Percentiles rank a stretch among this genome's conserved stretches.
These are phyloP conservation scores for Erebia palarica DNA, from an alignment of 2,888 invertebrate species.

Conservation along the genomic window DNA sequence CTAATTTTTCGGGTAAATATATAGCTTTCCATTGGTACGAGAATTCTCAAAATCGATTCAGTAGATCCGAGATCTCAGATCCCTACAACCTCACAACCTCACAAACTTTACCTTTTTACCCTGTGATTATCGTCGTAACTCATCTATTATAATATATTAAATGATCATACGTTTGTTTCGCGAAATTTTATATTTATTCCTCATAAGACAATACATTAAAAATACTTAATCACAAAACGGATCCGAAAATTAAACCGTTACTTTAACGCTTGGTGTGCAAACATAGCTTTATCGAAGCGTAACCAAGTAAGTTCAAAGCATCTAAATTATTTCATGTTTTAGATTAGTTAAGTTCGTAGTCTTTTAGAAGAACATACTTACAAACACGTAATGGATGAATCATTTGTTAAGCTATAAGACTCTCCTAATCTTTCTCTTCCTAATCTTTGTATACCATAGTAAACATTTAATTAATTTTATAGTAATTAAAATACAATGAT, in stretches of 20 bases:
- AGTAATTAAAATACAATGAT: no score
- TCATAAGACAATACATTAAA: conserved; percentile 18
- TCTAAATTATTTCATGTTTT: conserved; percentile 39
- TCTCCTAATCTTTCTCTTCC: no score
- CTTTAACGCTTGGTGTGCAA: conserved; percentile 30
- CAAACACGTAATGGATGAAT: conserved; percentile 7
- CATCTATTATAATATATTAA: not conserved
- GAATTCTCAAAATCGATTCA: no score
- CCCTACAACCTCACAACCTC: no score
- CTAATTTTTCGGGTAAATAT: no score
- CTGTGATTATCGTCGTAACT: not conserved
- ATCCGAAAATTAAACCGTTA: conserved; percentile 35
- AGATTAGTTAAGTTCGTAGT: conserved; percentile 27
- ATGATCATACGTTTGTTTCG: conserved; percentile 1
- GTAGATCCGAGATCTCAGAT: no score
- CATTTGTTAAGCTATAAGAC: not conserved
- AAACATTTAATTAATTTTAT: no score
- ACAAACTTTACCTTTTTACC: no score
- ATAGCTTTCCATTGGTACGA: no score
- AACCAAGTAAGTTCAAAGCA: conserved; percentile 38
- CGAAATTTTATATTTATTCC: conserved; percentile 3
- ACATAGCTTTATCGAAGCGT: conserved; percentile 38
- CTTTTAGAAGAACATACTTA: conserved; percentile 14
- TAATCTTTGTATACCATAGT: no score
- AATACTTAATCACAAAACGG: conserved; percentile 25